Evolutionary conservation across 2,113 vertebrate genomes (phyloP), one percentile per base, ranked within the genome.

Genomic region (Corapipo altera): DNA sequence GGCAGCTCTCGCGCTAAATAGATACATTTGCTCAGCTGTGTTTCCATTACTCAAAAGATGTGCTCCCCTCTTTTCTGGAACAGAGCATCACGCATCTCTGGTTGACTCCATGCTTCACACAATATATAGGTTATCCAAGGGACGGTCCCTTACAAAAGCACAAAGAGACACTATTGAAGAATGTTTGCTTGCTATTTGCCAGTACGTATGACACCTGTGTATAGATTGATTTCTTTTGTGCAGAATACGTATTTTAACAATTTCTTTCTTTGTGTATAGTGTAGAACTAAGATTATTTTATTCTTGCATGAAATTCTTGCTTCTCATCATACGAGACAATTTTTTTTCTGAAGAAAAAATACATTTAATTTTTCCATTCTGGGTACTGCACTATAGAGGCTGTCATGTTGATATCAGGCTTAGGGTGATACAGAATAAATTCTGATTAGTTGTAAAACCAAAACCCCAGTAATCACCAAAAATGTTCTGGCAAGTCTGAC

Each of bases 141-240:
- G 99, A 43, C 99, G 99, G 2, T 99, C 99, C 6, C 99, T 99
- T 96, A 99, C 99, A 58, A 99, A 99, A 97, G 99, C 99, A 33
- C 99, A 99, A 89, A 98, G 99, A 89, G 99, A 99, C 54, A 99
- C 99, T 48, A 99, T 99, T 61, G 99, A 99, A 97, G 99, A 99
- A 95, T 99, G 99, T 84, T 96, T 99, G 92, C 98, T 99, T 77
- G 98, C 99, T 59, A 98, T 99, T 84, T 99, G 99, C 98, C 99
- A 98, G 99, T 99, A 97, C 95, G 98, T 93, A 92, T 85, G 15
- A 49, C 32, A 61, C 10, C 20, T 51, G 5, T 21, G 8, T 65
- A 30, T 27, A 74, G 48, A 35, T 7, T 17, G 1, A 44, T 73
- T 80, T 73, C 0, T 82, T 84, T 76, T 77, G n/a, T 61, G 15